phyloP scores from a whole-genome alignment of 2,888 invertebrate species.

The Ornithoptera priamus region DNA sequence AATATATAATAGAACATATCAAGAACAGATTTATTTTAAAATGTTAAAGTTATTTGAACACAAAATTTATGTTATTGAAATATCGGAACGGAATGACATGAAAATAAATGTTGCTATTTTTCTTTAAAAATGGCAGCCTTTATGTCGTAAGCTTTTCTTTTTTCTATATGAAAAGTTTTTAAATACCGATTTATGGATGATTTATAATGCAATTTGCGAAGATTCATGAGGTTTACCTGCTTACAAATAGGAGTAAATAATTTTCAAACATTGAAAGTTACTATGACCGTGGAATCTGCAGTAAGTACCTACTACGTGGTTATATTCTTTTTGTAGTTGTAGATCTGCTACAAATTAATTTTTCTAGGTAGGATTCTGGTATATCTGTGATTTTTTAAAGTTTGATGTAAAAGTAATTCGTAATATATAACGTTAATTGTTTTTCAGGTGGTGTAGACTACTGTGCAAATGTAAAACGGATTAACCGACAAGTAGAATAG shows the following conservation, averaged over 20 bases:
- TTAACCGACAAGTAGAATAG: constrained; percentile 47
- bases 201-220: constrained; percentile 61
- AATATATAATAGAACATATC: too few species aligned
- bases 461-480: constrained; percentile 63
- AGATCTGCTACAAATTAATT: constrained; percentile 40
- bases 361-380: constrained; percentile 31
- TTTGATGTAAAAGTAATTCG: constrained; percentile 27
- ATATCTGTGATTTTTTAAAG: constrained; percentile 34
- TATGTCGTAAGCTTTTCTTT: constrained; percentile 79
- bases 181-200: constrained; percentile 56
- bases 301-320: constrained; percentile 75
- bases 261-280: constrained; percentile 52
- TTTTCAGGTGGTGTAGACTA: constrained; percentile 39
- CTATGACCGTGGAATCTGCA: constrained; percentile 60
- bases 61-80: not conserved
- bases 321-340: constrained; percentile 58
- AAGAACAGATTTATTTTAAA: too few species aligned
- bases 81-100: constrained; percentile 42
- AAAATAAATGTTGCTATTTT: constrained; percentile 63
- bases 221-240: constrained; percentile 49
- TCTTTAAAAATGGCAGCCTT: constrained; percentile 75
- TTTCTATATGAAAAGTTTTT: constrained; percentile 63
- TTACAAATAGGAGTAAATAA: constrained; percentile 50
- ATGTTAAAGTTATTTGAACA: too few species aligned
- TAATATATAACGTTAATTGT: constrained; percentile 18